These are phyloP conservation scores for Nomada ferruginata DNA, from an alignment of 2,888 invertebrate species.

Conservation along the genomic window DNA sequence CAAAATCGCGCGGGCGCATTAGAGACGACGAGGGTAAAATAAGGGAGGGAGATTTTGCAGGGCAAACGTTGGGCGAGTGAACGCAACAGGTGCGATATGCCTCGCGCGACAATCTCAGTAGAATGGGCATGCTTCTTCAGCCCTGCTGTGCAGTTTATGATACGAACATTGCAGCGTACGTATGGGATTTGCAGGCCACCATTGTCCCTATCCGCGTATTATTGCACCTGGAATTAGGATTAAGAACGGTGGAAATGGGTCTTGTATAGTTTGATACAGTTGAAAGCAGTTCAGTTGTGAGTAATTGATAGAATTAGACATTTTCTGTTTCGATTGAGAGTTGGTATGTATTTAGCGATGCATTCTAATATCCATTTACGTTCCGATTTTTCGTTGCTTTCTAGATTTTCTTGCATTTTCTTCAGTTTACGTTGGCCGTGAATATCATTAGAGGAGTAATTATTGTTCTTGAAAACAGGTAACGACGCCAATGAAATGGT, in stretches of 20 bases:
- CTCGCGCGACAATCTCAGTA: constrained; percentile 23
- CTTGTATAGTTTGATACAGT: background rate
- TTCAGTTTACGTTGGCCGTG: no score
- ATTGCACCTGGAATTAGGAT: background rate
- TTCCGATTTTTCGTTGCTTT: no score
- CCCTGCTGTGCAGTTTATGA: background rate
- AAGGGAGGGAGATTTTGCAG: constrained; percentile 63
- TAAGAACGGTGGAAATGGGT: background rate
- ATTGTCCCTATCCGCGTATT: background rate
- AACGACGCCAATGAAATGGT: background rate
- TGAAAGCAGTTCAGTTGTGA: background rate
- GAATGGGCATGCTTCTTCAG: constrained; percentile 33
- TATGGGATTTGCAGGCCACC: background rate
- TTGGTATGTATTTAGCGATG: background rate
- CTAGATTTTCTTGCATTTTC: no score
- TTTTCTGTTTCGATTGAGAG: no score
- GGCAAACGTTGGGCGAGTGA: constrained; percentile 57
- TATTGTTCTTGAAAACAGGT: constrained; percentile 12
- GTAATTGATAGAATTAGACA: background rate
- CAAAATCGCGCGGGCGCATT: constrained; percentile 48
- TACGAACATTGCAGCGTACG: background rate
- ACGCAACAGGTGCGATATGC: constrained; percentile 72
- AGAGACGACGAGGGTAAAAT: constrained; percentile 30
- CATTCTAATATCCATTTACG: background rate
- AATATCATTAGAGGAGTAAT: no score